A percentile compares a stretch with the other conserved stretches of the same genome.
phyloP scores from a whole-genome alignment of 2,113 vertebrate species.

The Indicator maculatus region DNA sequence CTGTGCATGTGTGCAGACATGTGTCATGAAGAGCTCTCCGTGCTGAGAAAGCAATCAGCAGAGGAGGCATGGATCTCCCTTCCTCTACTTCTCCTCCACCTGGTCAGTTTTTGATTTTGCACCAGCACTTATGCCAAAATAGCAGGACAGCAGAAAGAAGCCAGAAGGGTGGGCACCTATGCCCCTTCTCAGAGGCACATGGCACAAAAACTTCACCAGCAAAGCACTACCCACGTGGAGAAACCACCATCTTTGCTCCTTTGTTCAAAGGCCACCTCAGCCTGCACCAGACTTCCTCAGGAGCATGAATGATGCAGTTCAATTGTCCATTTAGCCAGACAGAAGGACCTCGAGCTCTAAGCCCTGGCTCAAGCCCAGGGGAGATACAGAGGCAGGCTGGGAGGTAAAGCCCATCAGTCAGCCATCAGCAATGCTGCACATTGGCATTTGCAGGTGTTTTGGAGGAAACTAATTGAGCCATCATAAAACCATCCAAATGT shows the following conservation, averaged over 20 bases:
- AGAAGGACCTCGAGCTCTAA: background rate
- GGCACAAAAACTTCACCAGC: background rate
- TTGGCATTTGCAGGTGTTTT: background rate
- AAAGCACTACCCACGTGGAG: background rate
- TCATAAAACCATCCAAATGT: background rate
- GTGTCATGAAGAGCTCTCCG: background rate
- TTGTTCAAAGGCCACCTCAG: background rate
- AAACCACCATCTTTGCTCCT: accelerated
- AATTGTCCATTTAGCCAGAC: background rate
- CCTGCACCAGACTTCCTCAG: background rate
- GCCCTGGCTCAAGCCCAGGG: background rate
- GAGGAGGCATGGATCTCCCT: background rate
- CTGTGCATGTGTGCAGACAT: accelerated
- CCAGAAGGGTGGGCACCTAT: background rate
- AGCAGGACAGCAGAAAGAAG: background rate
- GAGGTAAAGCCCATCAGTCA: background rate
- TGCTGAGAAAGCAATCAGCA: background rate
- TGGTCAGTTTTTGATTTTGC: background rate
- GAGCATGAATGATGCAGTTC: accelerated
- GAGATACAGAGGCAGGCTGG: background rate
- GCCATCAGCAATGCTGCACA: accelerated
- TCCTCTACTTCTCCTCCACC: background rate
- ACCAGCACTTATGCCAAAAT: background rate
- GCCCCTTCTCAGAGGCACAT: background rate
- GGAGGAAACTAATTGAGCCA: background rate